Conservation (phyloP, 2,888 invertebrate species). For the Polyommatus icarus region DNA sequence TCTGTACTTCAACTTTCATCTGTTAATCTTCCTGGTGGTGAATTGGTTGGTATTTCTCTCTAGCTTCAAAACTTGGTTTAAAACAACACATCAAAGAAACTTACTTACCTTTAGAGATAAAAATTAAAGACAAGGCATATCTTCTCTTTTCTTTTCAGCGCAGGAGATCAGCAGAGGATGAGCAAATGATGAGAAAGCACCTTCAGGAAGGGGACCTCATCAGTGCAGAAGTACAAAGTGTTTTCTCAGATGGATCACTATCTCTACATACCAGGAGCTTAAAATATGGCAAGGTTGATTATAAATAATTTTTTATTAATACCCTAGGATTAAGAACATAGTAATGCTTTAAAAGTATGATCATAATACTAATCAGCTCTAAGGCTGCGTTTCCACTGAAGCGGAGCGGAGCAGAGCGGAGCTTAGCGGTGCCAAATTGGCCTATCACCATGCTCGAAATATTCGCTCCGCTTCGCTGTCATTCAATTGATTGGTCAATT, state of each 20-base stretch:
- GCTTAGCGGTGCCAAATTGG: no score
- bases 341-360: no score
- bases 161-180: conserved; percentile 96
- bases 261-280: conserved; percentile 97
- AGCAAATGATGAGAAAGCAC: conserved; percentile 97
- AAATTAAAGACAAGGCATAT: background rate
- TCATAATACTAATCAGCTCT: no score
- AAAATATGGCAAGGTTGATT: conserved; percentile 94
- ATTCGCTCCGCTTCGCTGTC: no score
- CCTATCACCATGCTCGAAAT: no score
- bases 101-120: background rate
- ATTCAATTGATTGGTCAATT: no score
- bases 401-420: no score
- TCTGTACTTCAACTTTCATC: conserved; percentile 93
- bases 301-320: no score
- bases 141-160: conserved; percentile 80
- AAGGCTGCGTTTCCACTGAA: no score
- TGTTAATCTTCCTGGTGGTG: conserved; percentile 98
- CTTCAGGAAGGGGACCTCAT: conserved; percentile 97
- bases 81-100: background rate
- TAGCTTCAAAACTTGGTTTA: background rate
- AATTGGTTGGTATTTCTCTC: conserved; percentile 83
- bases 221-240: conserved; percentile 97
- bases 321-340: no score
- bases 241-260: conserved; percentile 94